These are phyloP conservation scores for Malacosoma neustria DNA, from an alignment of 2,888 invertebrate species.

Conservation along the genomic window DNA sequence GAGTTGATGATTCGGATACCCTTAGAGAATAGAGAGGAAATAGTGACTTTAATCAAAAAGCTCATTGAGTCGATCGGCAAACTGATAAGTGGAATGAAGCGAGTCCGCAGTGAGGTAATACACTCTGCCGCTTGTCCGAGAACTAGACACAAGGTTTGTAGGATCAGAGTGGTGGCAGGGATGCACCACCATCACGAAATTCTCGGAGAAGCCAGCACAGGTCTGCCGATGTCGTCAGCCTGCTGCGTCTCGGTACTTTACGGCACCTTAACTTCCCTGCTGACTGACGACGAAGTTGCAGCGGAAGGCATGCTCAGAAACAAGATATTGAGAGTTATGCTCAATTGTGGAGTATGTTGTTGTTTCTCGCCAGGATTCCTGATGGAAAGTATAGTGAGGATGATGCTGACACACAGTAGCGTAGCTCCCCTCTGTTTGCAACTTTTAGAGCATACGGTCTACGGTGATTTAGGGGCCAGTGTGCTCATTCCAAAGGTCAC, in stretches of 20 bases:
- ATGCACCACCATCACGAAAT: conserved; percentile 76
- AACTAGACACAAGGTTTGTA: conserved; percentile 67
- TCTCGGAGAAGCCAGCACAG: conserved; percentile 62
- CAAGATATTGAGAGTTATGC: conserved; percentile 70
- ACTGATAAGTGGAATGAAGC: conserved; percentile 71
- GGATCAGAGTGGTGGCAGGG: conserved; percentile 48
- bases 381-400: conserved; percentile 60
- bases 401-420: conserved; percentile 53
- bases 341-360: conserved; percentile 76
- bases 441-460: conserved; percentile 74
- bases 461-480: conserved; percentile 73
- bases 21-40: conserved; percentile 39
- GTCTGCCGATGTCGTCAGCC: conserved; percentile 48
- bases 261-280: conserved; percentile 61
- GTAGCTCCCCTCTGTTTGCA: conserved; percentile 58
- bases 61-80: conserved; percentile 73
- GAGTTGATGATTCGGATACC: conserved; percentile 70
- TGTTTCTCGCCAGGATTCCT: conserved; percentile 74
- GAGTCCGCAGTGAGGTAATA: conserved; percentile 70
- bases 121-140: conserved; percentile 70
- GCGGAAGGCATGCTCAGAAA: conserved; percentile 48
- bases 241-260: conserved; percentile 76
- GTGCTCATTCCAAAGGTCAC: conserved; percentile 38
- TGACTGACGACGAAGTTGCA: conserved; percentile 54
- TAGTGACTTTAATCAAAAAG: conserved; percentile 59